Evolutionary conservation across 2,888 invertebrate species (phyloP).

Genomic region (Tipula helvola): DNA sequence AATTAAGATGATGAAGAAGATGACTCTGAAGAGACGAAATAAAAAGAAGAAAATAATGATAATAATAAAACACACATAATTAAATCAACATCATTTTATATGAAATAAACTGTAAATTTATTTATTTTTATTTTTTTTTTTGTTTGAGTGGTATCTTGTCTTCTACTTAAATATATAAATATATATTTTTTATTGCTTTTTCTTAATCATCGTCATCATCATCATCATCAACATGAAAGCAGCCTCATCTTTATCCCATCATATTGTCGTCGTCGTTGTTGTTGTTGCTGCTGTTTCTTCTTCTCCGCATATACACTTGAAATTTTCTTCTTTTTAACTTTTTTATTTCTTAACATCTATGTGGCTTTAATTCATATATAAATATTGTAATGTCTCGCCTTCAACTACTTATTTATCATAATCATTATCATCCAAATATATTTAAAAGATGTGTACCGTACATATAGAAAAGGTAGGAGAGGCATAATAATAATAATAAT

Average conservation of each 20-base stretch:
- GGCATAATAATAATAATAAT: no score
- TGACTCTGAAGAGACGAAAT: background rate
- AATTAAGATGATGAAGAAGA: background rate
- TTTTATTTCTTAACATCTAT: background rate
- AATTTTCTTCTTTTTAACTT: background rate
- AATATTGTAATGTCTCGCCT: conserved; percentile 8
- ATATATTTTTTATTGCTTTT: background rate
- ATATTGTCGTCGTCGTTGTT: background rate
- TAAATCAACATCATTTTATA: conserved; percentile 4
- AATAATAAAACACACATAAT: conserved; percentile 7
- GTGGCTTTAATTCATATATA: background rate
- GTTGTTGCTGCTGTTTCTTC: background rate
- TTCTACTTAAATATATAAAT: background rate
- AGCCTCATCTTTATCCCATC: background rate
- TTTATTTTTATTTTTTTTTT: background rate
- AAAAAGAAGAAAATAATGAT: background rate
- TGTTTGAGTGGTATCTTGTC: background rate
- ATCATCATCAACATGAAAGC: background rate
- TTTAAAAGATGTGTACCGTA: background rate
- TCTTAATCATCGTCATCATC: background rate
- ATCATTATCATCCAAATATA: background rate
- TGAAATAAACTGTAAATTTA: conserved; percentile 8
- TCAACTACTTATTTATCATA: conserved; percentile 9
- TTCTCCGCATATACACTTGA: background rate
- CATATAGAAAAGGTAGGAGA: no score